Evolutionary conservation across 92 coral and sea anemone genomes (phyloP).

Genomic region (Pocillopora meandrina): DNA sequence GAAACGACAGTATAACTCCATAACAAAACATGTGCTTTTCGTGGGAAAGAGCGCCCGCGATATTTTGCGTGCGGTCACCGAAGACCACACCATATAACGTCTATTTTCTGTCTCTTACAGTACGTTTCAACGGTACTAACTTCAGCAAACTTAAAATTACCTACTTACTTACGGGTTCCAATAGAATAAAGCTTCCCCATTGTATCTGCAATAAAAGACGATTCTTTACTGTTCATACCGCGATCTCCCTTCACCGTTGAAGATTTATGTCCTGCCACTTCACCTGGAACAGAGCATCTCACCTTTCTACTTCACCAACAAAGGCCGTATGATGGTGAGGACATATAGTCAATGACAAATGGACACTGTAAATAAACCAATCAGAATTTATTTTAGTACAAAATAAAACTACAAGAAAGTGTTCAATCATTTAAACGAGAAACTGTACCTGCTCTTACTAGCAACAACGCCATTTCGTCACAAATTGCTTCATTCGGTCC

Average conservation of each 20-base stretch:
- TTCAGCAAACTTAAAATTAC: too few species aligned
- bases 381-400: neutral
- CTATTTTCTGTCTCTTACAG: too few species aligned
- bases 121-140: too few species aligned
- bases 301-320: constrained; percentile 55
- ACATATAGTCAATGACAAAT: constrained; percentile 39
- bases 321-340: constrained; percentile 55
- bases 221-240: constrained; percentile 29
- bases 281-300: constrained; percentile 37
- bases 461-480: constrained; percentile 5
- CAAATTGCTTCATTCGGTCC: neutral
- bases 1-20: too few species aligned
- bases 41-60: too few species aligned
- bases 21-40: too few species aligned
- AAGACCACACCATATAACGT: too few species aligned
- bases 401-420: neutral
- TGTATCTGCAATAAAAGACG: constrained; percentile 3
- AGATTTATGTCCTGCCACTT: constrained; percentile 34
- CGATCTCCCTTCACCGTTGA: constrained; percentile 36
- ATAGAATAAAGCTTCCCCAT: constrained; percentile 27
- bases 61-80: too few species aligned
- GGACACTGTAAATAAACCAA: constrained; percentile 42
- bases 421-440: neutral
- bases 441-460: constrained; percentile 47
- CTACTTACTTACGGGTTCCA: constrained; percentile 44